Percentiles rank a stretch among this genome's conserved stretches.
phyloP scores from a whole-genome alignment of 2,113 vertebrate genomes.

The Patagioenas fasciata region DNA sequence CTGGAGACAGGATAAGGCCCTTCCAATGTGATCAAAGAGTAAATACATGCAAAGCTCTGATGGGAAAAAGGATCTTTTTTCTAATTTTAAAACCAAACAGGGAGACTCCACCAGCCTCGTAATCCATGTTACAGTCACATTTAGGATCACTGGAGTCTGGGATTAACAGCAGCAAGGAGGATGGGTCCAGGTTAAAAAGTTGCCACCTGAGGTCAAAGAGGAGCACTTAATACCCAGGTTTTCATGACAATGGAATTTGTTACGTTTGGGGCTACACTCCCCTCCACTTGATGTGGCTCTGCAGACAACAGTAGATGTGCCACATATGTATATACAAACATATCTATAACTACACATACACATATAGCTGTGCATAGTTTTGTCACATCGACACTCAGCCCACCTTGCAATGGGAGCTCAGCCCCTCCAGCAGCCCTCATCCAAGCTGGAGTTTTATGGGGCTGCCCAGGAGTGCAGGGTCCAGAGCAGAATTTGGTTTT shows the following conservation, averaged over 20 bases:
- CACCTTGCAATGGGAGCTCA: neutral
- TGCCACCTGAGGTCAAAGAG: neutral
- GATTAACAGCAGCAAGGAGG: neutral
- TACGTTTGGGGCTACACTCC: neutral
- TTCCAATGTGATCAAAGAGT: slow-evolving; percentile 57
- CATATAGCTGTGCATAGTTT: neutral
- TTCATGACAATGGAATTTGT: neutral
- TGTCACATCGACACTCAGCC: neutral
- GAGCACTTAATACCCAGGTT: neutral
- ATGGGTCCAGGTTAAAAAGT: neutral
- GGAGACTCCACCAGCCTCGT: neutral
- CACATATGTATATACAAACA: no score
- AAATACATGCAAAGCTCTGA: slow-evolving; percentile 60
- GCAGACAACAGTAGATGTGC: neutral
- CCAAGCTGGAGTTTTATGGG: neutral
- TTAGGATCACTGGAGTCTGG: slow-evolving; percentile 19
- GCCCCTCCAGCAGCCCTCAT: neutral
- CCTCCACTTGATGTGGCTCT: neutral
- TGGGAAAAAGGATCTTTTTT: slow-evolving; percentile 50
- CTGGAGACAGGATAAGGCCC: slow-evolving; percentile 61
- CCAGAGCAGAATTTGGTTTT: neutral
- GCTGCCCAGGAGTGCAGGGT: neutral
- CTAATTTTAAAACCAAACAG: slow-evolving; percentile 60
- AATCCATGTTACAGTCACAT: slow-evolving; percentile 24
- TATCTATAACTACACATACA: neutral